phyloP scores from a whole-genome alignment of 2,888 invertebrate species.

The Caenorhabditis sinica region DNA sequence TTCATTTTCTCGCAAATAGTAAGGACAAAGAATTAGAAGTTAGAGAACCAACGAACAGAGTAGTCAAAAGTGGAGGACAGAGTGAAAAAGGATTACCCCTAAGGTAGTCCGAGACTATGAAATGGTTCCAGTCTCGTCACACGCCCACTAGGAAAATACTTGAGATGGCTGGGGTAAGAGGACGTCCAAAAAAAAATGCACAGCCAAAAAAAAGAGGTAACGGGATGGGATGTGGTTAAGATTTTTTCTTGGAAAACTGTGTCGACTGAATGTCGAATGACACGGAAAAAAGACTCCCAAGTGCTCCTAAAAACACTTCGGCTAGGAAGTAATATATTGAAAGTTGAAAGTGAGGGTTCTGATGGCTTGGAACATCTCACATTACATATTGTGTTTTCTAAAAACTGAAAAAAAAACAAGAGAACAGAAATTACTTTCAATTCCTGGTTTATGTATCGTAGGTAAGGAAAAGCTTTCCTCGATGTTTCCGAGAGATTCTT shows the following conservation, averaged over 20 bases:
- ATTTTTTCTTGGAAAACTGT: conserved; percentile 37
- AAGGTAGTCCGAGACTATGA: conserved; percentile 23
- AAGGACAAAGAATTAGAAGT: conserved; percentile 27
- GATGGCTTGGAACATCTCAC: conserved; percentile 26
- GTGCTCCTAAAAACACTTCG: conserved; percentile 2
- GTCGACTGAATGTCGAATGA: conserved; percentile 47
- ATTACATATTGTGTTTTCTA: conserved; percentile 42
- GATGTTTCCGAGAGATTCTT: neutral
- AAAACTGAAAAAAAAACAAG: conserved; percentile 2
- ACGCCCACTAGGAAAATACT: conserved; percentile 45
- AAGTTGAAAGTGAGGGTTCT: conserved; percentile 29
- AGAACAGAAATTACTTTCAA: conserved; percentile 27
- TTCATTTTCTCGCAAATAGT: conserved; percentile 21
- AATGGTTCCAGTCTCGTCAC: conserved; percentile 28
- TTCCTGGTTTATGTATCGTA: conserved; percentile 6
- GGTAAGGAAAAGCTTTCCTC: neutral
- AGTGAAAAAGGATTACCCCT: neutral
- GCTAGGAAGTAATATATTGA: conserved; percentile 17
- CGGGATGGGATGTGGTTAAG: conserved; percentile 12
- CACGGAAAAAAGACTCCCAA: conserved; percentile 11
- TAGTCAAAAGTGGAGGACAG: too few relatives aligned
- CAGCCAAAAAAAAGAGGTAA: conserved; percentile 5
- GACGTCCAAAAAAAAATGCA: conserved; percentile 7
- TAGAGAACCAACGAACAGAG: neutral
- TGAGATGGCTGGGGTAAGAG: too few relatives aligned